These are phyloP conservation scores for Heliconius himera DNA, from an alignment of 1,140 invertebrate species.

Conservation along the genomic window DNA sequence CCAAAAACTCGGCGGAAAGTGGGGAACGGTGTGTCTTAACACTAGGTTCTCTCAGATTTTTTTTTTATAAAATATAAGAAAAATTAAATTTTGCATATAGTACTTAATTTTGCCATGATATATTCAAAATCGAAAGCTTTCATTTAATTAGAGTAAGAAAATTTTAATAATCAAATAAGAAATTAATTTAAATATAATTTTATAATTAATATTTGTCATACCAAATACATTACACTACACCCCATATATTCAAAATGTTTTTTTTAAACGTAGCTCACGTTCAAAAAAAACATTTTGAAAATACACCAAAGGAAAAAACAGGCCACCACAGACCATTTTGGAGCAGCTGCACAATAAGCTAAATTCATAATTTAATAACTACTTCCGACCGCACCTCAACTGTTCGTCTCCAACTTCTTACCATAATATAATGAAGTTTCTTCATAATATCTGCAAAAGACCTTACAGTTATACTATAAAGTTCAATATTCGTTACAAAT, in stretches of 20 bases:
- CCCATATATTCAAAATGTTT: no score
- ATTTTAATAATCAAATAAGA: neutral
- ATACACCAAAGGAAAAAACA: constrained; percentile 21
- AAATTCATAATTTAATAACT: constrained; percentile 64
- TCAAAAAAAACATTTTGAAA: neutral
- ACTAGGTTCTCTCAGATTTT: no score
- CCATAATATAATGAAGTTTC: constrained; percentile 31
- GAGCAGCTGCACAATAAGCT: constrained; percentile 50
- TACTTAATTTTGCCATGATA: neutral
- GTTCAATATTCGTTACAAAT: neutral
- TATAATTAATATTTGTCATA: neutral
- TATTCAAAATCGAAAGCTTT: no score
- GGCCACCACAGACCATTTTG: constrained; percentile 16
- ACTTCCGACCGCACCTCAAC: constrained; percentile 51
- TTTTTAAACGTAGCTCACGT: no score
- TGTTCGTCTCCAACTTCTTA: constrained; percentile 46
- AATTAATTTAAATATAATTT: neutral
- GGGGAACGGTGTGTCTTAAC: no score
- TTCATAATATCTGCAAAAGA: constrained; percentile 14
- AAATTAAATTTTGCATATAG: neutral
- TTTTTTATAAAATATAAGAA: neutral
- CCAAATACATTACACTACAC: no score
- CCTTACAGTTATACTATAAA: constrained; percentile 28
- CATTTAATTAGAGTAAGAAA: no score
- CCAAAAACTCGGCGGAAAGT: no score